Evolutionary conservation across 2,888 invertebrate genomes (phyloP), one percentile per base, ranked within the genome.

Genomic region (Incurvaria masculella): DNA sequence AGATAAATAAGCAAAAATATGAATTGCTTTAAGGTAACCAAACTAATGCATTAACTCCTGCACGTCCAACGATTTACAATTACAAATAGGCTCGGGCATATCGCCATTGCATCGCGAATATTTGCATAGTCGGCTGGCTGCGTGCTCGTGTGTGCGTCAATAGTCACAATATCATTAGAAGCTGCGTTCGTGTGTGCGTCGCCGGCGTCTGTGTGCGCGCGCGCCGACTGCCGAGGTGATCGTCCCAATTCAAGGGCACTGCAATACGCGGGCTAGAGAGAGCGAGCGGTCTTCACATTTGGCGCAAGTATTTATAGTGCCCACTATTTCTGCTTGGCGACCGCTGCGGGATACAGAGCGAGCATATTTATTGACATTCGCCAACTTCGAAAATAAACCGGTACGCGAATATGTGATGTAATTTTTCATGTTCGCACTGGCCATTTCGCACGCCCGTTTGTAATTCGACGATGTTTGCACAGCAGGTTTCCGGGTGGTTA

Each of bases 161-260:
- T 41, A 41, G 3, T n/a, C 14, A 33, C 14, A 33, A 8, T 14
- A 33, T 19, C 41, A 18, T 41, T 41, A 43, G 43, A 23, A 43
- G 6, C 56, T 4, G 41, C 21, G 41, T n/a, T 4, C 18, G 41
- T 14, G 41, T 21, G 41, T 45, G 57, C 44, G 56, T 49, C 55
- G 53, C 42, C 50, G 39, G 56, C 50, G 58, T 45, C 58, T 45
- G 56, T 47, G 62, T 57, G 53, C 52, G 56, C 61, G 68, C 62
- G 70, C 63, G 60, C 57, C 65, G 59, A 72, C 67, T 69, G 63
- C 69, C 66, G 73, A 67, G 76, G 76, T 75, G 74, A 78, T 72
- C 74, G 76, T 57, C 72, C 76, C 69, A 68, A 63, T 74, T 78
- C 76, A 78, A 78, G 76, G 76, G 75, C 76, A 71, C 59, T 75